phyloP scores from a whole-genome alignment of 2,888 invertebrate genomes.

The Acanthoscelides obtectus region DNA sequence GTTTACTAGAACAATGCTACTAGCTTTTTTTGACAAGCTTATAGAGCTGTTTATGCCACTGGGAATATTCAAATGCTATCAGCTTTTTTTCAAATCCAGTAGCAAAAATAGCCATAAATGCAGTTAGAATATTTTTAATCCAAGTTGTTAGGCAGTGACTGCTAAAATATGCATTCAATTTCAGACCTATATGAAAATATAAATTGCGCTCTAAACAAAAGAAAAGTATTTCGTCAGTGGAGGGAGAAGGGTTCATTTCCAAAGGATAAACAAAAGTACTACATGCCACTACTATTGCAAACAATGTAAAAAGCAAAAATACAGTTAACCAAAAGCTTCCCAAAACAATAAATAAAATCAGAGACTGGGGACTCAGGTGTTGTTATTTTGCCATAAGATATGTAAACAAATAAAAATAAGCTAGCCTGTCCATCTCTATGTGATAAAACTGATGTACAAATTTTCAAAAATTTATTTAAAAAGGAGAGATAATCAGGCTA shows the following conservation, averaged over 20 bases:
- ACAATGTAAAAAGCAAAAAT: slow-evolving; percentile 33
- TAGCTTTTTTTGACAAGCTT: neutral
- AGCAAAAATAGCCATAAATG: neutral
- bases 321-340: slow-evolving; percentile 36
- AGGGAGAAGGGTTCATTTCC: slow-evolving; percentile 32
- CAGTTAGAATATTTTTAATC: neutral
- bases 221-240: slow-evolving; percentile 17
- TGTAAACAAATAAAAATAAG: slow-evolving; percentile 22
- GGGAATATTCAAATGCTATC: neutral
- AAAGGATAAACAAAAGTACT: slow-evolving; percentile 21
- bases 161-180: neutral
- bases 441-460: neutral
- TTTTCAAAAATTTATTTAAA: neutral
- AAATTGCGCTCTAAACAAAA: slow-evolving; percentile 2
- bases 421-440: slow-evolving; percentile 14
- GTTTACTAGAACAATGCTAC: neutral
- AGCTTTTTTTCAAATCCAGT: neutral
- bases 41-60: neutral
- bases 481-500: slow-evolving; percentile 14
- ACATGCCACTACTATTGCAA: slow-evolving; percentile 30
- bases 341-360: slow-evolving; percentile 37
- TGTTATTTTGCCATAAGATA: slow-evolving; percentile 43
- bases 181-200: slow-evolving; percentile 2
- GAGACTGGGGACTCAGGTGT: slow-evolving; percentile 46
- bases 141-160: neutral